Evolutionary conservation across 1,140 invertebrate species (phyloP).

Genomic region (Ceratina australensis): DNA sequence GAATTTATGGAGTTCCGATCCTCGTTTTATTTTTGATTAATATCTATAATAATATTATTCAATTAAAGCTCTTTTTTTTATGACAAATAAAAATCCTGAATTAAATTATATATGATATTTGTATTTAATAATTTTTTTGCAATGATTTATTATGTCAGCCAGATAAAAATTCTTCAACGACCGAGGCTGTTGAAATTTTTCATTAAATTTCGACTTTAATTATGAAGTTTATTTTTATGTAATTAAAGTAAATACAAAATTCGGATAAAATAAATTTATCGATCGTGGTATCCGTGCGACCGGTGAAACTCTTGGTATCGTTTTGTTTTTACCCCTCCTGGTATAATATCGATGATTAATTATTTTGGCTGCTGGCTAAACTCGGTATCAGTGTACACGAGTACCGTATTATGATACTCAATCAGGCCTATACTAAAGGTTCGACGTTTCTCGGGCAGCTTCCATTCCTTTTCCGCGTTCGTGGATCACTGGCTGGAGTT

Average conservation of each 20-base stretch:
- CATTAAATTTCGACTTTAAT: too few relatives aligned
- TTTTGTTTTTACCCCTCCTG: slow-evolving; percentile 3
- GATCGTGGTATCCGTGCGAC: background rate
- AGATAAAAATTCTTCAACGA: too few relatives aligned
- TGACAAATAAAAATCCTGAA: too few relatives aligned
- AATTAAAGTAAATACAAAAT: background rate
- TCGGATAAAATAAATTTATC: background rate
- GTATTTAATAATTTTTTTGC: too few relatives aligned
- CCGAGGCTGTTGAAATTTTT: too few relatives aligned
- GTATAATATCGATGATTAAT: slow-evolving; percentile 28
- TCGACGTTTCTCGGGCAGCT: slow-evolving; percentile 49
- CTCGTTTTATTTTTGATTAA: too few relatives aligned
- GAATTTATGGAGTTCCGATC: too few relatives aligned
- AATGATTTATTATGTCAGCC: too few relatives aligned
- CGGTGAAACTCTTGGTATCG: background rate
- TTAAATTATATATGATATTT: too few relatives aligned
- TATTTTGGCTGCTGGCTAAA: slow-evolving; percentile 30
- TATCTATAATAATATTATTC: too few relatives aligned
- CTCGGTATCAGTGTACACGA: slow-evolving; percentile 8
- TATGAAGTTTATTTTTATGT: background rate
- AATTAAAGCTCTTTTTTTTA: too few relatives aligned
- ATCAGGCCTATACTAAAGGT: slow-evolving; percentile 34
- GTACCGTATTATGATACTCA: slow-evolving; percentile 39
- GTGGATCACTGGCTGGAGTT: slow-evolving; percentile 43
- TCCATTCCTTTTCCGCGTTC: slow-evolving; percentile 24